Percentiles rank a stretch among this genome's conserved stretches.
These are phyloP conservation scores for Anthopleura xanthogrammica DNA, from an alignment of 92 coral and sea anemone species.

Conservation along the genomic window DNA sequence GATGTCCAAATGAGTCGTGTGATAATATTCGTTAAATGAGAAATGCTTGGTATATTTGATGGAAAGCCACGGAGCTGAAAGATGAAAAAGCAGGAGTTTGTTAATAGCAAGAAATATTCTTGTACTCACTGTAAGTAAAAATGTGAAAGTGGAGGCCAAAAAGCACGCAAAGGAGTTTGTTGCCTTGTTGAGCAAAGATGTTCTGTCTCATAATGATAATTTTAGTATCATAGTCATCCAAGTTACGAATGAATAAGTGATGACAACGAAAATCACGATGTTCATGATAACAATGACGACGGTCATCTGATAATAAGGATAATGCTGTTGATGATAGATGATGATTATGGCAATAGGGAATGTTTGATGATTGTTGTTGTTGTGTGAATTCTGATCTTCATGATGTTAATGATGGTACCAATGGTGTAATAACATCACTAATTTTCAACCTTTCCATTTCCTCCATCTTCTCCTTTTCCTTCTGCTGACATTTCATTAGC, in stretches of 20 bases:
- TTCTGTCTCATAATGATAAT: background rate
- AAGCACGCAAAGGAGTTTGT: too few species aligned
- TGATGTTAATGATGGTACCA: too few species aligned
- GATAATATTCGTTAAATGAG: constrained; percentile 47
- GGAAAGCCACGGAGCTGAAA: constrained; percentile 89
- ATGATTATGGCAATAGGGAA: background rate
- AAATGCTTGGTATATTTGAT: constrained; percentile 37
- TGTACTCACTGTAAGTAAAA: too few species aligned
- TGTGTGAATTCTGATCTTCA: too few species aligned
- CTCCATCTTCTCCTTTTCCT: constrained; percentile 79
- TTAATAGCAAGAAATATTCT: too few species aligned
- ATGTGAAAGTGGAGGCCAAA: too few species aligned
- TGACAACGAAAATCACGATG: background rate
- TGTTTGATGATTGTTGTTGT: too few species aligned
- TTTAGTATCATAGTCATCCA: too few species aligned
- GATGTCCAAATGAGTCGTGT: constrained; percentile 91
- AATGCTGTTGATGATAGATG: background rate
- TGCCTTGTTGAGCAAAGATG: background rate
- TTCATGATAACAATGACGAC: background rate
- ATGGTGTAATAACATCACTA: background rate
- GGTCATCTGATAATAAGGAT: background rate
- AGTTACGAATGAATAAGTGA: background rate
- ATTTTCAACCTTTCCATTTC: constrained; percentile 74
- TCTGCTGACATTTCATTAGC: constrained; percentile 85
- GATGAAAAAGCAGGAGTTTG: background rate